These are phyloP conservation scores for Tenualosa ilisha DNA, from an alignment of 2,797 vertebrate genomes.

Conservation along the genomic window DNA sequence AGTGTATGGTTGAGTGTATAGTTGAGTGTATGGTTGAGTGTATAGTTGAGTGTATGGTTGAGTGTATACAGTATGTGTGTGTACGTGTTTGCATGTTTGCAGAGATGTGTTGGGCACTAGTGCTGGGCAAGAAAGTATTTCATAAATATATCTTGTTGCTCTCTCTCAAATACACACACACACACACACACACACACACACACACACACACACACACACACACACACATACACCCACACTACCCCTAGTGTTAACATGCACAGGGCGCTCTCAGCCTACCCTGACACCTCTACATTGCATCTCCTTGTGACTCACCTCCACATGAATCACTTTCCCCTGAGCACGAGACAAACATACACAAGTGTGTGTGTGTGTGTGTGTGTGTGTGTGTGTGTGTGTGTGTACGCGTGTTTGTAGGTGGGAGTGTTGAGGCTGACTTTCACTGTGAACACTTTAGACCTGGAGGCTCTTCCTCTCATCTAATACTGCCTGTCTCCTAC, in stretches of 20 bases:
- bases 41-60: neutral
- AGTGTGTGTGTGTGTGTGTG: neutral
- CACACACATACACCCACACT: too few species aligned
- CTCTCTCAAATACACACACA: too few species aligned
- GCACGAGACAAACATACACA: too few species aligned
- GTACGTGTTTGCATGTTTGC: too few species aligned
- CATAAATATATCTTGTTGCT: too few species aligned
- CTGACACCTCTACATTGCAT: neutral
- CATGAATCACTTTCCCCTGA: neutral
- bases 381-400: neutral
- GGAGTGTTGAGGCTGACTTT: slow-evolving; percentile 10
- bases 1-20: neutral
- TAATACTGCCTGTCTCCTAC: slow-evolving; percentile 24
- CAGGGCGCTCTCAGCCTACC: too few species aligned
- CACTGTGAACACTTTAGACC: slow-evolving; percentile 32
- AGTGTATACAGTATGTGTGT: neutral
- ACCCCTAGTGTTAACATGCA: too few species aligned
- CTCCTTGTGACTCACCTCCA: neutral
- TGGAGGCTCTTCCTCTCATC: slow-evolving; percentile 40
- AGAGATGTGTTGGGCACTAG: too few species aligned
- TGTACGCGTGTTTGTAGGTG: neutral
- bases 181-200: too few species aligned
- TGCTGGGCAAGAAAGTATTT: too few species aligned
- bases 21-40: neutral
- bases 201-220: too few species aligned